Evolutionary conservation across 2,888 invertebrate species (phyloP), one percentile per base, ranked within the genome.

Genomic region (Drosophila prolongata): DNA sequence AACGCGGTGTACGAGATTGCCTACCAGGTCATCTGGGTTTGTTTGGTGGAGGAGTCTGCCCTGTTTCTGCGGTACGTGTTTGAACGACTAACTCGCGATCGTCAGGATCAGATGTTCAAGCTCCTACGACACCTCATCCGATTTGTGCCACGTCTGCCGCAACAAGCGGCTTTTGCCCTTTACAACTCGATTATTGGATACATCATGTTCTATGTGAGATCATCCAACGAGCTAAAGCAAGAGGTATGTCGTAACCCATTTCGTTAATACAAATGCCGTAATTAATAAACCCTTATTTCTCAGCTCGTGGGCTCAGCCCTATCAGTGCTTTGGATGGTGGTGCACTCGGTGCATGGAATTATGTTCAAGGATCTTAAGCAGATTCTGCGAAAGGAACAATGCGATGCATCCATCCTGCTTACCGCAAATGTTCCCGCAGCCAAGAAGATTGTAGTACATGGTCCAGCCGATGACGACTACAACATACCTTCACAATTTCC

Each of bases 281-380:
- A 16, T 6, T 8, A 16, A n/a, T 1, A 24, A 19, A 2, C 2
- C 5, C 11, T 2, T 13, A 9, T 24, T 11, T 65, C 70, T 3
- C 38, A 92, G 90, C 95, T 98, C 49, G 98, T 99, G 71, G 98
- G 98, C 8, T 96, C 98, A 16, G 99, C 99, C 0, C 93, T 99
- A 2, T 98, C 98, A 0, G 95, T 99, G 60, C 93, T 99, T 1
- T 99, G 99, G 98, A 98, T 98, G 97, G 98, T 99, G 27, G 98
- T 99, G 1, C 99, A 99, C 82, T 98, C 98, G 91, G 99, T 99
- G 0, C 98, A 99, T 90, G 99, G 99, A 16, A 98, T 99, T 68
- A 99, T 98, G 96, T 99, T 99, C 91, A 99, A 99, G 93, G 99
- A 99, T 93, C 93, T 99, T 24, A 99, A 99, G 90, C 99, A 99